Evolutionary conservation across 2,113 vertebrate genomes (phyloP).

Genomic region (Hemicordylus capensis): DNA sequence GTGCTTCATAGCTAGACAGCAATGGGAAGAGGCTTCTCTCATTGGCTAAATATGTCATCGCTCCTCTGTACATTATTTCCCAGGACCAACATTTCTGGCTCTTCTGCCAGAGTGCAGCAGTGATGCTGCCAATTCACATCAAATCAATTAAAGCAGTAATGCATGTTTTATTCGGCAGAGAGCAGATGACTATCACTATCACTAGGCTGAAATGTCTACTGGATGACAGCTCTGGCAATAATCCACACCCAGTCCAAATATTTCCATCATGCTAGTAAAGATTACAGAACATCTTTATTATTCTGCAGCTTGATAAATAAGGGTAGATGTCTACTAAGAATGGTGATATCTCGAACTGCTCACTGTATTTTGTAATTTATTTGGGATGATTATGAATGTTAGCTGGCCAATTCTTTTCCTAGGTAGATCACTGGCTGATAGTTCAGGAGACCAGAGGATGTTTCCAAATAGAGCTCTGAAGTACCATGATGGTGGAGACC

Average conservation of each 20-base stretch:
- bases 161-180: background rate
- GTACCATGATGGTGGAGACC: too few species aligned
- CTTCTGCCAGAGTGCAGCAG: background rate
- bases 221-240: background rate
- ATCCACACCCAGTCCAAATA: background rate
- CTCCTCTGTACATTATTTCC: background rate
- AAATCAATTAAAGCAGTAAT: background rate
- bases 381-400: too few species aligned
- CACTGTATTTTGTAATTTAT: background rate
- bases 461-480: too few species aligned
- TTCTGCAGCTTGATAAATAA: background rate
- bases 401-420: too few species aligned
- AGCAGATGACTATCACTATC: rapidly evolving
- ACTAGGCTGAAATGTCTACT: background rate
- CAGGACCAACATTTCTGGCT: background rate
- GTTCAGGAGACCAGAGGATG: too few species aligned
- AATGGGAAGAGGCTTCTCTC: background rate
- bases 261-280: background rate
- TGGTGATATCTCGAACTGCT: background rate
- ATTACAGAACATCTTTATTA: background rate
- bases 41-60: background rate
- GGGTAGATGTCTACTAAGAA: background rate
- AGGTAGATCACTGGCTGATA: too few species aligned
- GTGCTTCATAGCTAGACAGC: background rate
- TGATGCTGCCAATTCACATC: background rate